These are phyloP conservation scores for Strix occidentalis DNA, from an alignment of 2,797 vertebrate species.

Conservation along the genomic window DNA sequence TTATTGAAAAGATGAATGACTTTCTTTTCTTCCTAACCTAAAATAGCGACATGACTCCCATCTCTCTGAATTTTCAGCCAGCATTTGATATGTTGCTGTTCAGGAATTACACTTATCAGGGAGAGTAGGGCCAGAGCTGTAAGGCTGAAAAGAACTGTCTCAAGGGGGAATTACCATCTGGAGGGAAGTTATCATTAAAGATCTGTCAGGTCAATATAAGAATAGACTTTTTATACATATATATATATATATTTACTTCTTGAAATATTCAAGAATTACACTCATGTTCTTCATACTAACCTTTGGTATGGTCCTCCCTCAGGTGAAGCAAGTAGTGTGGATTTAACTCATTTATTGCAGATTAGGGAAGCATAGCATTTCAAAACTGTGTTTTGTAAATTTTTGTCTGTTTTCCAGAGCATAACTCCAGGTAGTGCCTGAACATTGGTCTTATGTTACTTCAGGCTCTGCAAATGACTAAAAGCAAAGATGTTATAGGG, in stretches of 20 bases:
- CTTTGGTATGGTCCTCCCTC: neutral
- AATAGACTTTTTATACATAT: neutral
- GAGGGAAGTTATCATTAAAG: neutral
- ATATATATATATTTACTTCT: no score
- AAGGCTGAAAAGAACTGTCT: neutral
- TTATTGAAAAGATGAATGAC: neutral
- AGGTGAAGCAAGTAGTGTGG: neutral
- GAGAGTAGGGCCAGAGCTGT: neutral
- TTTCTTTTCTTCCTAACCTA: neutral
- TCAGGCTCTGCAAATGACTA: neutral
- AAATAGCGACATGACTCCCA: neutral
- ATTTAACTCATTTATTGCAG: neutral
- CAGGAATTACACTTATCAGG: neutral
- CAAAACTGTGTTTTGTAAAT: neutral
- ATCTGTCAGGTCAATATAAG: neutral
- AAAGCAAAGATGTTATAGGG: neutral
- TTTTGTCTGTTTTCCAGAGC: neutral
- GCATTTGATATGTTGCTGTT: neutral
- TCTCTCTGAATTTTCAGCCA: neutral
- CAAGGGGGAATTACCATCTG: neutral
- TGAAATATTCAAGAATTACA: neutral
- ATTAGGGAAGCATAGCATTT: neutral
- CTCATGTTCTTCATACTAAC: neutral
- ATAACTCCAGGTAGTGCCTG: neutral
- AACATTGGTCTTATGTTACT: neutral